A percentile compares a stretch with the other conserved stretches of the same genome.
phyloP scores from a whole-genome alignment of 2,888 invertebrate species.

The Leucania comma region DNA sequence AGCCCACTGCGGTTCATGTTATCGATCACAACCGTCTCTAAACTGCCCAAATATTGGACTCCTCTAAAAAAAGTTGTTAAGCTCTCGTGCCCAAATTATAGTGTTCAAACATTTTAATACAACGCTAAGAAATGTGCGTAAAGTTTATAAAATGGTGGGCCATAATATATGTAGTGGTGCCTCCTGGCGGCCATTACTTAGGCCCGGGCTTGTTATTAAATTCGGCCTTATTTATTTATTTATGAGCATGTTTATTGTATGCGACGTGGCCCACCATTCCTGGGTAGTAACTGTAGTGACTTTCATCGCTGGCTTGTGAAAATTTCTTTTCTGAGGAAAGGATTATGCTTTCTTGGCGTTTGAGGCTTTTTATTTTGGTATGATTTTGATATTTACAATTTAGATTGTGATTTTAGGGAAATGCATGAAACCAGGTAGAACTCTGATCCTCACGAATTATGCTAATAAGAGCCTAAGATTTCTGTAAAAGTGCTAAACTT shows the following conservation, averaged over 20 bases:
- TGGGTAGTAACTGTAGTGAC: constrained; percentile 5
- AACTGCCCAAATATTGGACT: constrained; percentile 71
- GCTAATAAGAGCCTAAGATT: not conserved
- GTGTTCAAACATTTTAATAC: constrained; percentile 89
- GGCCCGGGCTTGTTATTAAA: constrained; percentile 88
- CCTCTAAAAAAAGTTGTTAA: constrained; percentile 78
- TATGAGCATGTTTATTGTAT: constrained; percentile 82
- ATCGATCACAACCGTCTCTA: constrained; percentile 56
- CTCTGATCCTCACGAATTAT: not conserved
- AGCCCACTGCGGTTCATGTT: constrained; percentile 6
- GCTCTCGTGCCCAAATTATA: constrained; percentile 84
- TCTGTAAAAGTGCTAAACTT: not conserved
- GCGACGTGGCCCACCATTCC: constrained; percentile 62
- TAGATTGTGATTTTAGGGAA: not conserved
- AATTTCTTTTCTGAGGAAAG: constrained; percentile 22
- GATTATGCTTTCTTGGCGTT: not conserved
- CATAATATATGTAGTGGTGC: constrained; percentile 88
- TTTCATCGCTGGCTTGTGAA: constrained; percentile 17
- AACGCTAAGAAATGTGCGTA: constrained; percentile 88
- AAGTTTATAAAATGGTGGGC: constrained; percentile 83
- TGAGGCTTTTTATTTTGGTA: not conserved
- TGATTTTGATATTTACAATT: not conserved
- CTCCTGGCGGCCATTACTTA: constrained; percentile 89
- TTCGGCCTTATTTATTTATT: constrained; percentile 90
- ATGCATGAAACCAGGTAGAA: not conserved